Percentiles rank a stretch among this genome's conserved stretches.
Evolutionary conservation across 2,113 vertebrate species (phyloP).

Genomic region (Piprites chloris): DNA sequence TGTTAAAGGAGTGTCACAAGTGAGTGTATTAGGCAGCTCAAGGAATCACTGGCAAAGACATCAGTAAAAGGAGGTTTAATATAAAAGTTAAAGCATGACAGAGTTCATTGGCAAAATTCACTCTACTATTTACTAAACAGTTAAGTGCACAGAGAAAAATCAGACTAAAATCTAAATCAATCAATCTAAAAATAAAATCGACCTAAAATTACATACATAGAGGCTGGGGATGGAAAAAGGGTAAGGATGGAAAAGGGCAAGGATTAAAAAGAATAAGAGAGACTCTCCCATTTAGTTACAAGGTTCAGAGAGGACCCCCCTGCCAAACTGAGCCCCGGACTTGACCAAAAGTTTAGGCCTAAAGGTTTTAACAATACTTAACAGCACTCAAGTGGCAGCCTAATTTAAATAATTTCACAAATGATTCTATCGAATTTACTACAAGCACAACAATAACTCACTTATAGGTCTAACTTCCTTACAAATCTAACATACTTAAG

Average conservation of each 20-base stretch:
- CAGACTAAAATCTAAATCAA: neutral
- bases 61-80: neutral
- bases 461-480: neutral
- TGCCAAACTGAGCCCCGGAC: neutral
- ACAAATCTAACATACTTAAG: neutral
- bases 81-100: fast-evolving
- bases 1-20: neutral
- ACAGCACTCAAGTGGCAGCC: neutral
- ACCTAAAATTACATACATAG: neutral
- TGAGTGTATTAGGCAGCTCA: neutral
- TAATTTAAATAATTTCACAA: neutral
- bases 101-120: neutral
- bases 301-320: neutral
- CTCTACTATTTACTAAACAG: neutral
- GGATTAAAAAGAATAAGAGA: neutral
- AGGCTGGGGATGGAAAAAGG: neutral
- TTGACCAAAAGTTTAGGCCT: neutral
- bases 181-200: neutral
- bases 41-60: neutral
- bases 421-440: neutral
- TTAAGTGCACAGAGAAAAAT: neutral
- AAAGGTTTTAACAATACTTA: neutral
- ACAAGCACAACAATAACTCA: neutral
- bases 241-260: neutral
- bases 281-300: neutral